Evolutionary conservation across 1,140 invertebrate species (phyloP), one percentile per base, ranked within the genome.

Genomic region (Pteromalus puparum): DNA sequence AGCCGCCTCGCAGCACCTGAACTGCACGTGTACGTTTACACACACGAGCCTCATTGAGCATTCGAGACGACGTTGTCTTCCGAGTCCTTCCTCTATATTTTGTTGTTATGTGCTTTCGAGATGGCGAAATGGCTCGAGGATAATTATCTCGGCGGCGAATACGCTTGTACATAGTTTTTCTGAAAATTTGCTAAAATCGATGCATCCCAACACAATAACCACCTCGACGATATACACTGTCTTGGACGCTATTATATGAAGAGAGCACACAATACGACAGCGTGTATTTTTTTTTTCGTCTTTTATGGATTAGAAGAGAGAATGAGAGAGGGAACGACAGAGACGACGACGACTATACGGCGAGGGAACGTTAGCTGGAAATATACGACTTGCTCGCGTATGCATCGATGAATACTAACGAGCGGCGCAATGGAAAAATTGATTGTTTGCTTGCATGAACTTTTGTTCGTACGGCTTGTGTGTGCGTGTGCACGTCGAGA

Each of bases 351-450:
- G 61, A 24, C 24, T 26, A 70, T 73, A 30, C 12, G 26, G 1
- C 13, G 61, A 21, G 26, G 28, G 30, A 30, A 34, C 70, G 53
- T 72, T 34, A 13, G 13, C 30, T 34, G 28, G 70, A 72, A 74
- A 74, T n/a, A 9, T 24, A 74, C 72, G 70, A 74, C 26, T 42
- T 46, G n/a, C 34, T 74, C 34, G 13, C 5, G 15, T 74, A 74
- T 34, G 26, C 34, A 74, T 74, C 38, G 34, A 74, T 74, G 38
- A 74, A 73, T 73, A 73, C 70, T 73, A 73, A 73, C 30, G 30
- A 73, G 30, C 21, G 70, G 70, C 28, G 30, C 13, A 21, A 34
- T 15, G 30, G 30, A 73, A 73, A 73, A 73, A 72, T 72, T 72
- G 70, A 72, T 34, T 72, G 70, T 72, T 72, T 72, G 28, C 18